A percentile compares a stretch with the other conserved stretches of the same genome.
phyloP scores from a whole-genome alignment of 2,113 vertebrate species.

The Pavo muticus region DNA sequence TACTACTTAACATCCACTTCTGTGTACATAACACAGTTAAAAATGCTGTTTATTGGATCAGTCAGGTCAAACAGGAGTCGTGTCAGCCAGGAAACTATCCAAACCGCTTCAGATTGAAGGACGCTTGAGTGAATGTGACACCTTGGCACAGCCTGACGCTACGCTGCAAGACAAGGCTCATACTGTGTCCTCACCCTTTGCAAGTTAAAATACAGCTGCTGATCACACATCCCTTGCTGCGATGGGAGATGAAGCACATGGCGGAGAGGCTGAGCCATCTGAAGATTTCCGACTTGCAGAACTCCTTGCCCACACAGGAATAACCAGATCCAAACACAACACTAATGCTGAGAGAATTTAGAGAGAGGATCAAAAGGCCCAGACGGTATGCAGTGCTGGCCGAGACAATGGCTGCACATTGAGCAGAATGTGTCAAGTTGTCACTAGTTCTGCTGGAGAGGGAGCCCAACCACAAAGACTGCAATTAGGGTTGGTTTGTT shows the following conservation, averaged over 20 bases:
- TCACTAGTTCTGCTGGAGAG: constrained; percentile 55
- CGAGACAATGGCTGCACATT: background rate
- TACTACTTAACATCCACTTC: background rate
- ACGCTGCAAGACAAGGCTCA: background rate
- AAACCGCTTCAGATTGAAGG: background rate
- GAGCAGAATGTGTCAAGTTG: constrained; percentile 55
- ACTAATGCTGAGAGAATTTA: background rate
- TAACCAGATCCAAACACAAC: constrained; percentile 21
- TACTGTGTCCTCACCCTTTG: background rate
- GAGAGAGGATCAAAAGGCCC: background rate
- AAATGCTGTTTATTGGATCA: constrained; percentile 6
- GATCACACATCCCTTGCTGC: accelerated
- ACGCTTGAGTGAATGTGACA: background rate
- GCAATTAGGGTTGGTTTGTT: constrained; percentile 52
- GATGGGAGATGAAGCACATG: accelerated
- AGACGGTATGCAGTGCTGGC: background rate
- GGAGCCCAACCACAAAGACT: constrained; percentile 8
- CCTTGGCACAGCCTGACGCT: background rate
- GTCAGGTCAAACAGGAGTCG: background rate
- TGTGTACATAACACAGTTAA: background rate
- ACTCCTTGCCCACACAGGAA: background rate
- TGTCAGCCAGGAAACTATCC: background rate
- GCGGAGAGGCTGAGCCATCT: background rate
- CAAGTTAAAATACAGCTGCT: background rate
- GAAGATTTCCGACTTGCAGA: background rate